Conservation (phyloP, 64 coral and sea anemone genomes). For the Hydrozoanthus tunicans region DNA sequence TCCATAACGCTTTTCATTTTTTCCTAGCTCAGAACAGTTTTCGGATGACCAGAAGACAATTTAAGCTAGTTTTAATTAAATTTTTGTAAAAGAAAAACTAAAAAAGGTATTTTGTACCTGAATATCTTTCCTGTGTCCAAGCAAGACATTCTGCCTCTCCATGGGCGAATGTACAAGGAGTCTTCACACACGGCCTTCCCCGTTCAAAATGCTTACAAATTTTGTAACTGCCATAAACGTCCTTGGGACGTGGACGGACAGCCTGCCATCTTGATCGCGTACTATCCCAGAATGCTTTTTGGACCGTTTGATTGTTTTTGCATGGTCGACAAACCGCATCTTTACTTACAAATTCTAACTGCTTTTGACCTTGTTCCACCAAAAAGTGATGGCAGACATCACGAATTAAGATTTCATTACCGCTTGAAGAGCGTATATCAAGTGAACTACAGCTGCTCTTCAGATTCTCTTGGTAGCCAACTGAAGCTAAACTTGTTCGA, state of each 20-base stretch:
- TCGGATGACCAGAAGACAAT: neutral
- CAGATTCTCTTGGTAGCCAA: neutral
- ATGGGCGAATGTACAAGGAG: conserved; percentile 73
- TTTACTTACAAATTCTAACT: neutral
- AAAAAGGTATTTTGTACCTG: conserved; percentile 1
- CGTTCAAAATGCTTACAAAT: conserved; percentile 38
- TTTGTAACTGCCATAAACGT: conserved; percentile 39
- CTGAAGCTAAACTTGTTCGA: neutral
- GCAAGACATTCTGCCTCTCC: conserved; percentile 42
- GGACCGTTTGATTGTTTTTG: neutral
- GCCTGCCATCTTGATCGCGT: conserved; percentile 13
- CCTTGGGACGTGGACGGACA: neutral
- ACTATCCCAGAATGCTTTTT: conserved; percentile 35
- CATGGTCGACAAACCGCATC: conserved; percentile 16
- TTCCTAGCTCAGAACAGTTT: too few relatives aligned
- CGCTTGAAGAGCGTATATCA: neutral
- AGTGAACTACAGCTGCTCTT: neutral
- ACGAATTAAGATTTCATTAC: neutral
- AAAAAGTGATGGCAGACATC: conserved; percentile 38
- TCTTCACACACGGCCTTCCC: conserved; percentile 19
- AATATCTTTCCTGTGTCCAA: conserved; percentile 62
- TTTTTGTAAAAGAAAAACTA: neutral
- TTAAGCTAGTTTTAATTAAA: neutral
- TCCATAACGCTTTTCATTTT: too few relatives aligned
- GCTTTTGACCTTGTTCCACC: neutral